These are phyloP conservation scores for Sylvilagus bachmani DNA, from an alignment of 2,113 vertebrate genomes.

Conservation along the genomic window DNA sequence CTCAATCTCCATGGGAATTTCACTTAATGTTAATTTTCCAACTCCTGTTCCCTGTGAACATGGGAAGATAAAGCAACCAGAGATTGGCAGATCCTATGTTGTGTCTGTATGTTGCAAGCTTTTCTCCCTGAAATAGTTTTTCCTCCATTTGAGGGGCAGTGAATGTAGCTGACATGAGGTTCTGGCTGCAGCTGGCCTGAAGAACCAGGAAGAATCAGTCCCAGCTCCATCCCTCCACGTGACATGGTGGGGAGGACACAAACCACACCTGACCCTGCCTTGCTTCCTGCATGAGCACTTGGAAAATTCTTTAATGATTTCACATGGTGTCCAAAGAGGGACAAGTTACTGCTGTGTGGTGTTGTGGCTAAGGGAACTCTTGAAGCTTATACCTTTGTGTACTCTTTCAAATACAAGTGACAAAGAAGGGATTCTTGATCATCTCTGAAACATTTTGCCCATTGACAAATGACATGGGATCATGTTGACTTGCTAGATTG, in stretches of 20 bases:
- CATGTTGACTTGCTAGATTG: not conserved
- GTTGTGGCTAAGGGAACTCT: not conserved
- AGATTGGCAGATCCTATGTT: not conserved
- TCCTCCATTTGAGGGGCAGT: not conserved
- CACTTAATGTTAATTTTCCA: not conserved
- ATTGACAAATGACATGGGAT: not conserved
- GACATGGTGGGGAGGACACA: not conserved
- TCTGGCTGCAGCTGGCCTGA: not conserved
- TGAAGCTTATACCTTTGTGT: not conserved
- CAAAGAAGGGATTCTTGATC: not conserved
- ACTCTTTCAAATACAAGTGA: not conserved
- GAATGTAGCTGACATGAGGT: not conserved
- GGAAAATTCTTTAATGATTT: not conserved
- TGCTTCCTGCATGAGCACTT: not conserved
- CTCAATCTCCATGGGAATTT: not conserved
- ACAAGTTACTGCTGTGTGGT: not conserved
- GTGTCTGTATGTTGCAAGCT: not conserved
- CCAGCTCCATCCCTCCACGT: not conserved
- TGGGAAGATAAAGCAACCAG: not conserved
- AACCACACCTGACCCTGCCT: not conserved
- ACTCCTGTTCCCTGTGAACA: not conserved
- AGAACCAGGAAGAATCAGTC: not conserved
- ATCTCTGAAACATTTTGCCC: not conserved
- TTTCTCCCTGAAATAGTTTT: not conserved
- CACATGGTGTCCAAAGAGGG: not conserved